Evolutionary conservation across 2,888 invertebrate genomes (phyloP).

Genomic region (Acronicta aceris): DNA sequence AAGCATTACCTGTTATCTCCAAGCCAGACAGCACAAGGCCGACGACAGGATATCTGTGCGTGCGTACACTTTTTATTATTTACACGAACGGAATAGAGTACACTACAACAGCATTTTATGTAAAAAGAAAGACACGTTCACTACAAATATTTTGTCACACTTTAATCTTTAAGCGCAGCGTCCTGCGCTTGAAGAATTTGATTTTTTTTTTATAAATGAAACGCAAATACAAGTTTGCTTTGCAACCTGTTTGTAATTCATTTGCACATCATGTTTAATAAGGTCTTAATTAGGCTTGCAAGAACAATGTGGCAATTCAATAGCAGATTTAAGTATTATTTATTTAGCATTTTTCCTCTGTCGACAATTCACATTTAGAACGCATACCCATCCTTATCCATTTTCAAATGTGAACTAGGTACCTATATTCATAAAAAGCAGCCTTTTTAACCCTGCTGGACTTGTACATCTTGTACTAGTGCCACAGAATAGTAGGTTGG

Average conservation of each 20-base stretch:
- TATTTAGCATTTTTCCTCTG: too few species aligned
- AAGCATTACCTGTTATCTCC: conserved; percentile 37
- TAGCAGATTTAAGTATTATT: too few species aligned
- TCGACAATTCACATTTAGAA: too few species aligned
- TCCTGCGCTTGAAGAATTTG: too few species aligned
- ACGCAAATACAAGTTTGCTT: too few species aligned
- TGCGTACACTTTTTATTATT: conserved; percentile 5
- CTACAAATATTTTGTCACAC: neutral
- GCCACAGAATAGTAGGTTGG: neutral
- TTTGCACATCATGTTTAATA: neutral
- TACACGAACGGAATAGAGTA: neutral
- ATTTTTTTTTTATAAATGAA: neutral
- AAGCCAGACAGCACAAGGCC: conserved; percentile 36
- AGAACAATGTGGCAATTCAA: neutral
- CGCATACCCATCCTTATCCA: too few species aligned
- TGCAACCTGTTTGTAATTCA: neutral
- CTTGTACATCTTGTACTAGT: neutral
- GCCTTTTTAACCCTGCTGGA: neutral
- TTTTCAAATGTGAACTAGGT: too few species aligned
- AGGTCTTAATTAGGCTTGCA: neutral
- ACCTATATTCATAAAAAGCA: too few species aligned
- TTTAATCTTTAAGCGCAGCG: neutral
- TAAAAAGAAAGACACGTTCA: neutral
- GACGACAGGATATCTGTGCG: conserved; percentile 14
- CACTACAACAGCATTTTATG: neutral